These are phyloP conservation scores for Myopa tessellatipennis DNA, from an alignment of 2,888 invertebrate genomes.

Conservation along the genomic window DNA sequence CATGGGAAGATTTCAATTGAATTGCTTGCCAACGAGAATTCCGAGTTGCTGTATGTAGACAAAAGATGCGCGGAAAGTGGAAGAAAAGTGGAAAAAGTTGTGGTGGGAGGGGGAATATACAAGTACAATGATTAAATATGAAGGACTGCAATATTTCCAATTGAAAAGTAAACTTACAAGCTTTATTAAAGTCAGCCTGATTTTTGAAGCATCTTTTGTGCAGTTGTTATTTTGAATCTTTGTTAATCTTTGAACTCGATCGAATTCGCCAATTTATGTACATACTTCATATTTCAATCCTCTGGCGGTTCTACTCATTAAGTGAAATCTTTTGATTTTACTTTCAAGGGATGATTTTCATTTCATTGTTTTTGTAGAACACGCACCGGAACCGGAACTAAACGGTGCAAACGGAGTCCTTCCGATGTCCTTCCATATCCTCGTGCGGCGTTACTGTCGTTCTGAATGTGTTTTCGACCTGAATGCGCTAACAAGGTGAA, in stretches of 20 bases:
- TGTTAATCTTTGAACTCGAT: background rate
- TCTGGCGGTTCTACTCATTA: background rate
- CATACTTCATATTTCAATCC: background rate
- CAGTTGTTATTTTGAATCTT: background rate
- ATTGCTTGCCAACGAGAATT: slow-evolving; percentile 19
- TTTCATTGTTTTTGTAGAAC: slow-evolving; percentile 35
- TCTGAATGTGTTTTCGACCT: slow-evolving; percentile 58
- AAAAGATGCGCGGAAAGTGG: background rate
- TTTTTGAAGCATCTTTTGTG: background rate
- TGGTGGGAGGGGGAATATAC: background rate
- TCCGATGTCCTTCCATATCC: background rate
- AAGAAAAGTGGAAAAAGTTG: background rate
- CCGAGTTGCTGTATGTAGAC: background rate
- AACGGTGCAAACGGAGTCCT: slow-evolving; percentile 50
- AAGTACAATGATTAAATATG: background rate
- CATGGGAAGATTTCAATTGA: slow-evolving; percentile 42
- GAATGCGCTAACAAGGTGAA: slow-evolving; percentile 64
- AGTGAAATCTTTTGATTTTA: background rate
- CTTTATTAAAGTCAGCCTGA: background rate
- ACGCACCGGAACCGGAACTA: slow-evolving; percentile 52
- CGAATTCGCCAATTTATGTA: background rate
- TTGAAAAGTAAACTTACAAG: slow-evolving; percentile 3
- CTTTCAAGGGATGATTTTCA: slow-evolving; percentile 33
- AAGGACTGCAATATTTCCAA: background rate
- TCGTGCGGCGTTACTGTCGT: background rate